Evolutionary conservation across 2,113 vertebrate species (phyloP).

Genomic region (Atherinomorus stipes): DNA sequence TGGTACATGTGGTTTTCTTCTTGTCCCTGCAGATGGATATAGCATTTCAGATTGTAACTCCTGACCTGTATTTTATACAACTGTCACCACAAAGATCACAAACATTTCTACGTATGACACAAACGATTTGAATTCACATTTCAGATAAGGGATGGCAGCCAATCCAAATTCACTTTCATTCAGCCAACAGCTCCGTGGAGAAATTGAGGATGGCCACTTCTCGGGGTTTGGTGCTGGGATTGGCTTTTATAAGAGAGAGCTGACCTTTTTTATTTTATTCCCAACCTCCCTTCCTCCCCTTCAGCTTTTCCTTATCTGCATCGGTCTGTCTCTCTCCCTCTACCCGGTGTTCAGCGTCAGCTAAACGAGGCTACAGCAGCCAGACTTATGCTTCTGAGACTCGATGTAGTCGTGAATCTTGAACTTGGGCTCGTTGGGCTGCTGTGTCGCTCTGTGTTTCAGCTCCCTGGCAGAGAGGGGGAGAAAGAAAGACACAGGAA

Average conservation of each 20-base stretch:
- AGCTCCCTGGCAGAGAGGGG: conserved; percentile 86
- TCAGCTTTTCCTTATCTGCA: not conserved
- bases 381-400: conserved; percentile 89
- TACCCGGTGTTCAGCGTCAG: conserved; percentile 21
- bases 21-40: conserved; percentile 56
- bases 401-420: conserved; percentile 95
- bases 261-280: conserved; percentile 24
- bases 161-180: conserved; percentile 52
- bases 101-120: conserved; percentile 67
- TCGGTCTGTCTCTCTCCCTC: conserved; percentile 24
- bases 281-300: not conserved
- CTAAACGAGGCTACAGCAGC: conserved; percentile 90
- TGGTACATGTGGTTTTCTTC: not conserved
- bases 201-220: conserved; percentile 32
- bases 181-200: conserved; percentile 39
- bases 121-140: conserved; percentile 73
- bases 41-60: conserved; percentile 57
- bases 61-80: conserved; percentile 60
- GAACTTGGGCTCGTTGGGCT: conserved; percentile 89
- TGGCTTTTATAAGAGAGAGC: conserved; percentile 50
- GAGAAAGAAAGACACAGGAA: conserved; percentile 41
- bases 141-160: conserved; percentile 59
- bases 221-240: conserved; percentile 51
- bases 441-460: conserved; percentile 85
- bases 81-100: conserved; percentile 75